Evolutionary conservation across 2,113 vertebrate genomes (phyloP).

Genomic region (Ellobius talpinus): DNA sequence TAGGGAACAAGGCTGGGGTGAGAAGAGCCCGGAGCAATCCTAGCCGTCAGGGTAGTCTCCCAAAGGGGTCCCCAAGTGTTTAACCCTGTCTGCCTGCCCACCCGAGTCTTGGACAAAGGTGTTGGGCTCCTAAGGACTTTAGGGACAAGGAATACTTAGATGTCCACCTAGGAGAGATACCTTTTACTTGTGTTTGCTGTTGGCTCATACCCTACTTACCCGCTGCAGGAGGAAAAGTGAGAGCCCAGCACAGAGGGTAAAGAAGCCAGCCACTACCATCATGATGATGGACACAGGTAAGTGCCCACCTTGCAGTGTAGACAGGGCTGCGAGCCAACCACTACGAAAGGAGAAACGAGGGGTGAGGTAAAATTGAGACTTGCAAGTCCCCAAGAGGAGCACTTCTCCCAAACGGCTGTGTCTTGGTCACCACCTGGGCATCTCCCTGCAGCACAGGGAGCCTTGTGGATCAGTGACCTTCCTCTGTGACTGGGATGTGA

Average conservation of each 20-base stretch:
- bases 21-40: neutral
- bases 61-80: neutral
- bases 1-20: slow-evolving; percentile 62
- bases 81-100: neutral
- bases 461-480: neutral
- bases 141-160: neutral
- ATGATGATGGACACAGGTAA: slow-evolving; percentile 91
- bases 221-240: slow-evolving; percentile 94
- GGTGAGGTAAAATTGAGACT: neutral
- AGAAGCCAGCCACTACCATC: slow-evolving; percentile 97
- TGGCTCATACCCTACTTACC: slow-evolving; percentile 85
- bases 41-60: neutral
- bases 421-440: neutral
- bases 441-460: neutral
- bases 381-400: neutral
- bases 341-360: slow-evolving; percentile 81
- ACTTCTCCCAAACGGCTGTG: neutral
- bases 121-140: neutral
- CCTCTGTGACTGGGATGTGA: neutral
- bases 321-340: slow-evolving; percentile 95
- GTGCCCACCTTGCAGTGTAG: slow-evolving; percentile 44
- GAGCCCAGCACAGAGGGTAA: slow-evolving; percentile 92
- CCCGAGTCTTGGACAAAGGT: neutral
- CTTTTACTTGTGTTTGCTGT: fast-evolving
- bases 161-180: neutral